Percentiles rank a stretch among this genome's conserved stretches.
phyloP scores from a whole-genome alignment of 1,140 invertebrate genomes.

The Psilanteris sp. region DNA sequence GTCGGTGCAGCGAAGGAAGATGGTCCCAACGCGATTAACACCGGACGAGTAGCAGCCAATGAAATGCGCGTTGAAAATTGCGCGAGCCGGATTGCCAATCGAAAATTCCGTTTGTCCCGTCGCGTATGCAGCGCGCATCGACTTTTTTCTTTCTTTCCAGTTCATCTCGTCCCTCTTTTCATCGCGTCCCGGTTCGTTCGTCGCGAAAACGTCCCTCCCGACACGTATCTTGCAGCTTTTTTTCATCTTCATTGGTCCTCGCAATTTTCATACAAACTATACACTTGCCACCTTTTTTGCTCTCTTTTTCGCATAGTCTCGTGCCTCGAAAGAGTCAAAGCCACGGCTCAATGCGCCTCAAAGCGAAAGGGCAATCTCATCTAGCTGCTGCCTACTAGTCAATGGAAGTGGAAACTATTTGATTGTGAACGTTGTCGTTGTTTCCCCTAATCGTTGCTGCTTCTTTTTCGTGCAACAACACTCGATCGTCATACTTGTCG shows the following conservation, averaged over 20 bases:
- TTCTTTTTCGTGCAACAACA: conserved; percentile 25
- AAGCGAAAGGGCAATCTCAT: conserved; percentile 64
- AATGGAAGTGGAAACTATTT: conserved; percentile 60
- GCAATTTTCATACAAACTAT: conserved; percentile 57
- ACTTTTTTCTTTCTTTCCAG: conserved; percentile 26
- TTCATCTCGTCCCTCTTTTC: conserved; percentile 14
- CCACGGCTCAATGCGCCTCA: conserved; percentile 58
- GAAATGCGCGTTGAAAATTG: no score
- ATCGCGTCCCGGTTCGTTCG: conserved; percentile 11
- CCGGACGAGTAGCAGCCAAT: no score
- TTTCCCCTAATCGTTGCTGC: conserved; percentile 49
- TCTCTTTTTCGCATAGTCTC: conserved; percentile 23
- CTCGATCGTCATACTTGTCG: conserved; percentile 9
- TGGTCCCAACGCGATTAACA: no score
- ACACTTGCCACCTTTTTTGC: conserved; percentile 56
- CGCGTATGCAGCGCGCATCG: conserved; percentile 19
- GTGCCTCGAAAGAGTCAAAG: conserved; percentile 39
- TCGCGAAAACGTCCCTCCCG: conserved; percentile 33
- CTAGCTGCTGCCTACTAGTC: conserved; percentile 52
- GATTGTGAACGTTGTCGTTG: conserved; percentile 55
- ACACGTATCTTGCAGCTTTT: conserved; percentile 30
- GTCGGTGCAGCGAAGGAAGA: no score
- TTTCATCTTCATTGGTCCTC: conserved; percentile 46
- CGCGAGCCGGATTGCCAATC: conserved; percentile 72
- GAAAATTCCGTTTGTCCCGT: conserved; percentile 75